Base-by-base conservation (phyloP, 2,113 vertebrate genomes). In the Theristicus caerulescens region DNA sequence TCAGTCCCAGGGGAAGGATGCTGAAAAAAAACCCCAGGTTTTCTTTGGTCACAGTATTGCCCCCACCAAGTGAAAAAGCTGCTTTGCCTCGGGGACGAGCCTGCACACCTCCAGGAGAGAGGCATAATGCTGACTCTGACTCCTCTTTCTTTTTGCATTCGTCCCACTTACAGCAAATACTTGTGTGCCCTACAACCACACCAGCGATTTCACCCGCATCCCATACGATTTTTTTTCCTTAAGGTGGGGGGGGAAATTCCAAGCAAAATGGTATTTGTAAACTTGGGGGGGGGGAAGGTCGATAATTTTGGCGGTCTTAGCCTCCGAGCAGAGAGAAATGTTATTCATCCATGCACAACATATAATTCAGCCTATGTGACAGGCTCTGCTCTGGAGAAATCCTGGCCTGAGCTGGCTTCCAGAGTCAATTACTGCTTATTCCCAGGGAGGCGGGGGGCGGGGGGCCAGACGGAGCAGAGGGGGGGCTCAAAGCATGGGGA, bases 321-420 rank as follows among this genome's bases (percentile, higher is more conserved):
- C 72, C 96, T 95, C 86, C 13, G 1, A 92, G 88, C 71, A 77
- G 52, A 80, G 88, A 97, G 96, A 96, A 97, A 97, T 66, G 88
- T 95, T 97, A 97, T 97, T 96, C 95, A 97, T 93, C 90, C 92
- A 79, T 61, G 92, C 44, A 91, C 96, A 97, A 92, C 94, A 94
- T 95, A 96, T 97, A 95, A 98, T 96, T 96, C 69, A 97, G 58
- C 92, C 93, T 95, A 97, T 97, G 97, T 86, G 96, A 98, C 96
- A 97, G 94, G 84, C 88, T 97, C 96, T 94, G 86, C 96, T 95
- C 96, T 88, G 86, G 96, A 98, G 97, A 97, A 97, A 97, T 88
- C 94, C 91, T 91, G 91, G 95, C 94, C 94, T 82, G 88, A 95
- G 70, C 94, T 94, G 81, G 71, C 94, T 97, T 86, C 96, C 94